A percentile compares a stretch with the other conserved stretches of the same genome.
phyloP scores from a whole-genome alignment of 2,888 invertebrate species.

The Artemia sinica region DNA sequence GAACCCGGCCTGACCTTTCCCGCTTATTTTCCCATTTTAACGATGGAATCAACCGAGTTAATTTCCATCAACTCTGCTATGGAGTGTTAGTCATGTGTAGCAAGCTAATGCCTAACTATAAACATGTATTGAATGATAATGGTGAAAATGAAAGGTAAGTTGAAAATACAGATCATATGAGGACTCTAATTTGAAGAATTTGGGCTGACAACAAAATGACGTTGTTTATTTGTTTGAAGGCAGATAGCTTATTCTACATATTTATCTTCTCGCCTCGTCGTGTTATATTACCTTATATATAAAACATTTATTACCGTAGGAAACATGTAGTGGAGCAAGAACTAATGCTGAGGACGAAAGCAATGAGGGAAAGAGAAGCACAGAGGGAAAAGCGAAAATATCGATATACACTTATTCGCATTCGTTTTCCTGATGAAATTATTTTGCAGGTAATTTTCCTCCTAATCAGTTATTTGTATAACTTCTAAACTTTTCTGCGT shows the following conservation, averaged over 20 bases:
- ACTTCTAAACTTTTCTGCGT: no score
- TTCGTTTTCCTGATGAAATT: slow-evolving; percentile 73
- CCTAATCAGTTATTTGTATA: no score
- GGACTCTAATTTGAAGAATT: not conserved
- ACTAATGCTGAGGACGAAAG: slow-evolving; percentile 73
- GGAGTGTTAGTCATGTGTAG: no score
- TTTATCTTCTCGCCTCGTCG: slow-evolving; percentile 21
- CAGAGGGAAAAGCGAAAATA: slow-evolving; percentile 59
- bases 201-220: no score
- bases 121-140: no score
- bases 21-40: no score
- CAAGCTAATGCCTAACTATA: no score
- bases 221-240: not conserved
- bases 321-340: slow-evolving; percentile 57
- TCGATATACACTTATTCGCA: slow-evolving; percentile 62
- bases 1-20: no score
- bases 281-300: slow-evolving; percentile 3
- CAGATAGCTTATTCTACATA: slow-evolving; percentile 7
- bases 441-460: slow-evolving; percentile 46
- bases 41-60: no score
- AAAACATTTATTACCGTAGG: slow-evolving; percentile 33
- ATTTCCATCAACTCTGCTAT: no score
- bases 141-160: no score
- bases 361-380: slow-evolving; percentile 83
- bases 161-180: not conserved